Base-by-base conservation (phyloP, 2,113 vertebrate species). In the Channa argus region DNA sequence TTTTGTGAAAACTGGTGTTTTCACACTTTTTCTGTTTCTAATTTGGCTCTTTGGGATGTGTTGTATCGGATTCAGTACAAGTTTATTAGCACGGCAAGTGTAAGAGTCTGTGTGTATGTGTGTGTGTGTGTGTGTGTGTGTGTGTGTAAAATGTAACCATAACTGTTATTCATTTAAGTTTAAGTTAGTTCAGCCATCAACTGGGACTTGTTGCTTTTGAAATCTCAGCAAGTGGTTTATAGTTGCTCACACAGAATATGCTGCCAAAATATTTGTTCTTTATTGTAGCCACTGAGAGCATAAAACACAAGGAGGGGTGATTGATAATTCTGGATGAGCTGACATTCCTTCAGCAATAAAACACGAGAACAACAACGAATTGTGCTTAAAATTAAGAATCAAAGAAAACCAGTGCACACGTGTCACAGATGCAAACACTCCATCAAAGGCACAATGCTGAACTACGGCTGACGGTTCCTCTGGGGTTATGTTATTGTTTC, bases 401-500 rank as follows among this genome's bases (percentile, higher is more conserved):
- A 24, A 70, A 59, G 8, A 50, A 62, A 65, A 47, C 6, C 45
- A 0, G 54, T 10, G 33, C 34, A 54, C 54, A 47, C 49, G n/a
- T 47, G 52, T 53, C 5, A 2, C 5, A 61, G 63, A 54, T 71
- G 56, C 4, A 24, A 11, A 1, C 2, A 9, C 46, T 11, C 45
- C 37, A 62, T 71, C 68, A 75, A 77, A 11, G 13, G 55, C 10
- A 65, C 61, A 67, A 59, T 41, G n/a, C 47, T 79, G 15, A 56
- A 54, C 53, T 70, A 56, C 54, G 72, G n/a, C 64, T 69, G 45
- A 74, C 71, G 64, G 47, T 73, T 80, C 55, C 67, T 71, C 54
- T 59, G 52, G 47, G 58, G 45, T 41, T 76, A 70, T 73, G 64
- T 79, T 68, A 63, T 81, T 74, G 80, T 69, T 79, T 50, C 81